Conservation (phyloP, 35 echinoderm and acorn worm genomes). For the Patiria miniata region DNA sequence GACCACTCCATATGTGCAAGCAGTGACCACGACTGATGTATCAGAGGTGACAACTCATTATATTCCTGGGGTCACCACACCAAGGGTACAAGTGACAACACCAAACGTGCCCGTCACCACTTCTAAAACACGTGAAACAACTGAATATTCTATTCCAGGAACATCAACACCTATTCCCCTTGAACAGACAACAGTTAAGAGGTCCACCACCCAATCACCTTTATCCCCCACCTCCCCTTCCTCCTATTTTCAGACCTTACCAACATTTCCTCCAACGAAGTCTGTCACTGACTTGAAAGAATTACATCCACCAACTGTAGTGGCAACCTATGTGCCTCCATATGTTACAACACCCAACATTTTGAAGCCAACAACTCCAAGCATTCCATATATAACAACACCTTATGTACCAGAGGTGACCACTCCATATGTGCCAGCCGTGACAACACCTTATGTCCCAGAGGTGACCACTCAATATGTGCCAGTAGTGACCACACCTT, state of each 20-base stretch:
- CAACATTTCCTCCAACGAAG: background rate
- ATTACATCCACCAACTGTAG: constrained; percentile 25
- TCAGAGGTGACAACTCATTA: background rate
- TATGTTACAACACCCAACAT: constrained; percentile 17
- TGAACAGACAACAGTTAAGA: constrained; percentile 16
- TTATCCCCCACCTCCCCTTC: too few relatives aligned
- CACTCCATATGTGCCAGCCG: background rate
- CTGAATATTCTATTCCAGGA: background rate
- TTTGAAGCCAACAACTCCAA: background rate
- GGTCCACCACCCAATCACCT: background rate
- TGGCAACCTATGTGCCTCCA: constrained; percentile 20
- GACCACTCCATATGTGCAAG: background rate
- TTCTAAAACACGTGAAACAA: background rate
- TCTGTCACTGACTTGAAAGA: constrained; percentile 1
- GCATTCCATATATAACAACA: background rate
- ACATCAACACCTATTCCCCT: background rate
- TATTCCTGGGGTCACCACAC: background rate
- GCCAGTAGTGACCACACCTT: background rate
- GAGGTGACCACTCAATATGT: constrained; percentile 16
- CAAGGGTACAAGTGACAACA: background rate
- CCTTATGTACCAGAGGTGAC: background rate
- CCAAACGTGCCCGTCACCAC: too few relatives aligned
- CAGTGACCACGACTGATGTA: background rate
- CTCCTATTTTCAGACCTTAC: constrained; percentile 39
- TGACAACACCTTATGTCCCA: background rate